Base-by-base conservation (phyloP, 2,113 vertebrate species). In the Tonatia bakeri region DNA sequence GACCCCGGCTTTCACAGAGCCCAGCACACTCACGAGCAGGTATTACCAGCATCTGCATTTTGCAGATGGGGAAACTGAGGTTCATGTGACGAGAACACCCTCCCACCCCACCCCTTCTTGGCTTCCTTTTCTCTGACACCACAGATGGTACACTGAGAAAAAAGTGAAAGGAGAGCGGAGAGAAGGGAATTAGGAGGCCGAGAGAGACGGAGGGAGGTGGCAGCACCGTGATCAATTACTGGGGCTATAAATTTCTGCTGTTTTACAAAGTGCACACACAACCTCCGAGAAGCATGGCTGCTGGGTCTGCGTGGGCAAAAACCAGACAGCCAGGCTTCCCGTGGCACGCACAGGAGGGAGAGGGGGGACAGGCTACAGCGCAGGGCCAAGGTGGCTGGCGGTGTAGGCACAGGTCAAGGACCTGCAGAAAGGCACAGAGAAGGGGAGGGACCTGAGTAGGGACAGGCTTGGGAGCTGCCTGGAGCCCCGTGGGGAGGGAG, bases 241-340 rank as follows among this genome's bases (percentile, higher is more conserved):
- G 81, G 97, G 61, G 90, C 95, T 96, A 93, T 97, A 95, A 97
- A 97, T 98, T 97, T 97, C 96, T 96, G 95, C 97, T 85, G 95
- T 96, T 97, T 97, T 96, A 93, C 96, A 97, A 97, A 95, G 97
- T 92, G 96, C 96, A 91, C 97, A 97, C 95, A 96, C 85, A 96
- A 31, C 77, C 92, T 93, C 31, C 0, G 56, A 93, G 92, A 84
- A 17, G 84, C 90, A 24, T 36, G 4, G 72, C 85, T 87, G 14
- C 91, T 28, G 11, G 38, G 45, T 3, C 59, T 38, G 87, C 70
- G 40, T 16, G 14, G 61, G 82, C 81, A 83, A 65, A 65, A 88
- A 28, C 61, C 28, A 20, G 6, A 56, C 73, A 15, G 54, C 69
- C 47, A 69, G 26, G 85, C 84, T 47, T 50, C 24, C 0, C 4